phyloP scores from a whole-genome alignment of 2,888 invertebrate species.

The Lasioglossum leucozonium region DNA sequence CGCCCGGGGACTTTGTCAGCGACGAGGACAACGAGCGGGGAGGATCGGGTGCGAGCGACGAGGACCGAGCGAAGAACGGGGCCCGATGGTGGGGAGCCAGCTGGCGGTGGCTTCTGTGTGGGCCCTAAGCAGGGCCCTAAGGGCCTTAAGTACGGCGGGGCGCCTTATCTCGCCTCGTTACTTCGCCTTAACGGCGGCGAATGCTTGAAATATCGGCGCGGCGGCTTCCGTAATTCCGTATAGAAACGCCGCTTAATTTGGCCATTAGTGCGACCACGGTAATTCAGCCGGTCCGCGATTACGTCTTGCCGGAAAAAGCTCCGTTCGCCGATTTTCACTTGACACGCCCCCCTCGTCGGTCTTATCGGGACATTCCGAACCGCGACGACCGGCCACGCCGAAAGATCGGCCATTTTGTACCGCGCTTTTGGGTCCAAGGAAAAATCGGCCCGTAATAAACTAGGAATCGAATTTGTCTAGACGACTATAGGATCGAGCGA shows the following conservation, averaged over 20 bases:
- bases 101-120: conserved; percentile 69
- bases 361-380: conserved; percentile 39
- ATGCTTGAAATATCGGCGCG: conserved; percentile 82
- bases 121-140: conserved; percentile 70
- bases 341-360: conserved; percentile 31
- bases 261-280: conserved; percentile 74
- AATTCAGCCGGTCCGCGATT: conserved; percentile 70
- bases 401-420: neutral
- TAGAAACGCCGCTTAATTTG: conserved; percentile 77
- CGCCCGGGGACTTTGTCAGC: conserved; percentile 23
- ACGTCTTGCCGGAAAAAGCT: conserved; percentile 58
- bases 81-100: conserved; percentile 37
- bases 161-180: conserved; percentile 83
- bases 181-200: conserved; percentile 82
- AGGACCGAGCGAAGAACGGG: conserved; percentile 9
- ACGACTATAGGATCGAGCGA: no score
- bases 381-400: conserved; percentile 5
- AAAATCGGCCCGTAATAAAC: neutral
- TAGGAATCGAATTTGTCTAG: neutral
- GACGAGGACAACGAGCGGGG: neutral
- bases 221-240: conserved; percentile 81
- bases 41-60: neutral
- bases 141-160: conserved; percentile 73
- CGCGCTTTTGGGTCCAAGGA: neutral
- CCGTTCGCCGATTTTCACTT: conserved; percentile 63